These are phyloP conservation scores for Mastacembelus armatus DNA, from an alignment of 2,797 vertebrate genomes.

Conservation along the genomic window DNA sequence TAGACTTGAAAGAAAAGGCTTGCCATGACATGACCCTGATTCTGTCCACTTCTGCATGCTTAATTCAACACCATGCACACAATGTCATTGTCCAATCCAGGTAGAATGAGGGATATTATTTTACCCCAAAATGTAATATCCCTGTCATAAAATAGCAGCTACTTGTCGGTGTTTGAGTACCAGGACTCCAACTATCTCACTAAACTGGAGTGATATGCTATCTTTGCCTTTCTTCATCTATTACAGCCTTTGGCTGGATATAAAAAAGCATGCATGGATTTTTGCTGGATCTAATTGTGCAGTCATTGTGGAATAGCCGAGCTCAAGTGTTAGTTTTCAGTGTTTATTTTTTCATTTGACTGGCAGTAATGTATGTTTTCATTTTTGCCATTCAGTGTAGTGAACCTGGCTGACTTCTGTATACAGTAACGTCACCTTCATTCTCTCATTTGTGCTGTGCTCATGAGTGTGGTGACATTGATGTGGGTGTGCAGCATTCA, in stretches of 20 bases:
- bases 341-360: not conserved
- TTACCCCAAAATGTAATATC: not conserved
- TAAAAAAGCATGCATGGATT: not conserved
- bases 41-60: not conserved
- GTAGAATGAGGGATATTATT: not conserved
- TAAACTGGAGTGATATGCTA: not conserved
- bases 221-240: not conserved
- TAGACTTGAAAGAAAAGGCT: not conserved
- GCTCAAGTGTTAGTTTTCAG: not conserved
- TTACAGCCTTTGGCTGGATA: not conserved
- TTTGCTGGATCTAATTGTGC: not conserved
- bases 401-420: not conserved
- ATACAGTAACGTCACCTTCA: not conserved
- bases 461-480: not conserved
- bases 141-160: not conserved
- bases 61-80: not conserved
- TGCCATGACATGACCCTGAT: not conserved
- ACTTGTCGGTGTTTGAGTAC: not conserved
- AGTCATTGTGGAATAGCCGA: not conserved
- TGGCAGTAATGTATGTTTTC: not conserved
- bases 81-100: not conserved
- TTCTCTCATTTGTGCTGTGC: not conserved
- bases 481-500: not conserved
- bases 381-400: not conserved
- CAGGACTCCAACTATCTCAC: not conserved